These are phyloP conservation scores for Heterochromis multidens DNA, from an alignment of 2,113 vertebrate species.

Conservation along the genomic window DNA sequence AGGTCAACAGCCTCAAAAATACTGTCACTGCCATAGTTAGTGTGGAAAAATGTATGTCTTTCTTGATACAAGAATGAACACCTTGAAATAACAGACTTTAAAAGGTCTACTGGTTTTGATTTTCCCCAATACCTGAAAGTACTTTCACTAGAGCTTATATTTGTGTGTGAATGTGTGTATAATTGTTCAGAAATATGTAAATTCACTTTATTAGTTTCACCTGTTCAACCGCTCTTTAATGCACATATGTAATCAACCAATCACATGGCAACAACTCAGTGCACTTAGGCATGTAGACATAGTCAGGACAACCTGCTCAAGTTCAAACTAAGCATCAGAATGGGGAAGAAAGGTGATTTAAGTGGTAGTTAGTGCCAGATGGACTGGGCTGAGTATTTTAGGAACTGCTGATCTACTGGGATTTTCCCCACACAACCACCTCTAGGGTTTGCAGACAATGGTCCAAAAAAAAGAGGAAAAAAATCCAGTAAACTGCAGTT, in stretches of 20 bases:
- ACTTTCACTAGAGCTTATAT: background rate
- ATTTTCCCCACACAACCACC: background rate
- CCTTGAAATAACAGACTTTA: background rate
- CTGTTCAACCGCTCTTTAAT: background rate
- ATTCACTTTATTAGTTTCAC: background rate
- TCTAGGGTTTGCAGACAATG: background rate
- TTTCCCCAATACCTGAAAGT: background rate
- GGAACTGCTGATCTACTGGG: background rate
- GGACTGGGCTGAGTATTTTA: background rate
- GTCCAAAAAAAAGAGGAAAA: background rate
- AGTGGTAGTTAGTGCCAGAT: background rate
- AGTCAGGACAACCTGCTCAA: accelerated
- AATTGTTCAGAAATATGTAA: background rate
- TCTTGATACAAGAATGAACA: too few species aligned
- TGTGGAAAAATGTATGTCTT: background rate
- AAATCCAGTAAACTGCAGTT: background rate
- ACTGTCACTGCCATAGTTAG: background rate
- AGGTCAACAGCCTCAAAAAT: background rate
- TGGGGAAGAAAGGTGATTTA: background rate
- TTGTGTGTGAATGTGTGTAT: background rate
- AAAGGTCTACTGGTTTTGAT: background rate
- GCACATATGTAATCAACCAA: background rate
- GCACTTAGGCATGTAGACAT: background rate
- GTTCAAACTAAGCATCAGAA: background rate
- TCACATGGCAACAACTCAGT: background rate